Evolutionary conservation across 2,113 vertebrate species (phyloP).

Genomic region (Zingel zingel): DNA sequence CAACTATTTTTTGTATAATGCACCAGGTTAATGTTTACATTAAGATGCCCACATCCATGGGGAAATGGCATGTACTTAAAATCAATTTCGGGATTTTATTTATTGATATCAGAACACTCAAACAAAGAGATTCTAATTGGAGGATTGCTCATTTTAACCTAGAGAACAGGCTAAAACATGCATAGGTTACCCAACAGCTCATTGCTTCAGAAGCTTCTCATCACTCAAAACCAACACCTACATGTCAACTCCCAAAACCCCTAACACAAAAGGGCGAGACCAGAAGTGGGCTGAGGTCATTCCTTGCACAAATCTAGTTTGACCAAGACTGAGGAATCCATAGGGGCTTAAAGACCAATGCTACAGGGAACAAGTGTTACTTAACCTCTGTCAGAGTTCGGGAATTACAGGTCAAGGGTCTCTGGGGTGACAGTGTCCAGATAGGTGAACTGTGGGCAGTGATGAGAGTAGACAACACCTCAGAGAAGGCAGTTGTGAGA

Average conservation of each 20-base stretch:
- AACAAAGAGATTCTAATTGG: no score
- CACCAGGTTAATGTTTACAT: no score
- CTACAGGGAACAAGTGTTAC: conserved; percentile 7
- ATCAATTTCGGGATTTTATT: no score
- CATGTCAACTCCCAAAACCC: neutral
- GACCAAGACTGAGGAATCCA: conserved; percentile 29
- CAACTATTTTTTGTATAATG: no score
- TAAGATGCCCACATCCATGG: no score
- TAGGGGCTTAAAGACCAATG: conserved; percentile 4
- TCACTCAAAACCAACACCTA: conserved; percentile 16
- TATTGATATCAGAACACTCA: no score
- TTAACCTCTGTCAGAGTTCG: conserved; percentile 26
- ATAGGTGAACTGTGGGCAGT: conserved; percentile 21
- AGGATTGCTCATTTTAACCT: no score
- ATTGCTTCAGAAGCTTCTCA: neutral
- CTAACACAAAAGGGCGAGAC: conserved; percentile 1
- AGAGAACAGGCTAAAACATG: neutral
- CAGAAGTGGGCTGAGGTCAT: neutral
- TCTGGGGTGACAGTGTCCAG: conserved; percentile 27
- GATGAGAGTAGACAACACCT: neutral
- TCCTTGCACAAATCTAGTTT: neutral
- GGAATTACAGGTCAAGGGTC: conserved; percentile 43
- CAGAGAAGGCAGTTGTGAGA: neutral
- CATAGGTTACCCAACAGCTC: neutral
- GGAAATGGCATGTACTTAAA: no score